Base-by-base conservation (phyloP, 2,797 vertebrate species). In the Alfaro cultratus region DNA sequence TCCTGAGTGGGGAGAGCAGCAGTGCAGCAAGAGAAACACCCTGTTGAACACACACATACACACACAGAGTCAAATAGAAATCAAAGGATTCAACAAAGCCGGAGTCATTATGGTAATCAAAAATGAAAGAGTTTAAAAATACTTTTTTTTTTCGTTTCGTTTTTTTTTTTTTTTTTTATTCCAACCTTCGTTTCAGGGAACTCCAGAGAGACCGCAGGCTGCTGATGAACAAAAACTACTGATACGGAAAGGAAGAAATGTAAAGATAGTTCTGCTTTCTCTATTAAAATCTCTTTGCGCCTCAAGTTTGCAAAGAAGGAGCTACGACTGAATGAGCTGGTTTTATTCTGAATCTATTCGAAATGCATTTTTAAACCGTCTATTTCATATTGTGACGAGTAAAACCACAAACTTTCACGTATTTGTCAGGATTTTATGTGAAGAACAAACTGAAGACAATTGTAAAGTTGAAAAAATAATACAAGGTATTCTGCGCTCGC, bases 121-220 rank as follows among this genome's bases (percentile, higher is more conserved):
- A 94, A 90, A 94, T 93, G 86, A 95, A 95, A 95, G 89, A 83
- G 75, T 88, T 93, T 94, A 94, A 94, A 95, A 95, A 95, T 95
- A 94, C 26, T 15, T 73, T 18, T 67, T 49, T 64, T 29, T 57
- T 21, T 53, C 67, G 29, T 53, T 21, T 39, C 39, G 8, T 41
- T 41, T 41, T 46, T 46, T 46, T 10, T 43, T 41, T 39, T 1
- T 10, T 70, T 80, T 91, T 87, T 71, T 90, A 88, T 88, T 87
- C 83, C 87, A 89, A 79, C 84, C 75, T 93, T 94, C 94, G 93
- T 92, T 93, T 95, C 47, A n/a, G 74, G 79, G 73, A 89, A 90
- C 88, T 93, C 93, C 85, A 4, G 82, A 76, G 91, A 93, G 87
- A 91, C 84, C 51, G 41, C 81, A 43, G 85, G 75, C 86, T 90